Evolutionary conservation across 2,797 vertebrate genomes (phyloP).

Genomic region (Pelochelys cantorii): DNA sequence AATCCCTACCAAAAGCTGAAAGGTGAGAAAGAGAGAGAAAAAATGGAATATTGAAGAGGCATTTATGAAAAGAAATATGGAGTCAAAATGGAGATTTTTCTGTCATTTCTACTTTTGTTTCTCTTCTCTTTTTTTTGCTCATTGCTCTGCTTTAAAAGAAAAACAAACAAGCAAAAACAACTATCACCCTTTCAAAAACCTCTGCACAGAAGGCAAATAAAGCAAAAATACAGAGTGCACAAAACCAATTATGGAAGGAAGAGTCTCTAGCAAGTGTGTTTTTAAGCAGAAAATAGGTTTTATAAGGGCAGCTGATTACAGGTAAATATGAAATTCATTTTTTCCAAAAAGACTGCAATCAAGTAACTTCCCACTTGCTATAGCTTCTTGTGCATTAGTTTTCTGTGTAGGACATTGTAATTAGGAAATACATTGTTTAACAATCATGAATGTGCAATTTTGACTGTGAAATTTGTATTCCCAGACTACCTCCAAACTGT

Average conservation of each 20-base stretch:
- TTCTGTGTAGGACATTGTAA: conserved; percentile 65
- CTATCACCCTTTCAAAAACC: not conserved
- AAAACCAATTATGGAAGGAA: conserved; percentile 77
- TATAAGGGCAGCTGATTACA: conserved; percentile 82
- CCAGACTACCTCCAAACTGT: not conserved
- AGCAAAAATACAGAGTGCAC: conserved; percentile 61
- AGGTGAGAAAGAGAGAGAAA: conserved; percentile 29
- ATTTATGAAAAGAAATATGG: conserved; percentile 34
- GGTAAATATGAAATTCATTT: conserved; percentile 79
- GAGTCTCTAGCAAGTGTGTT: conserved; percentile 71
- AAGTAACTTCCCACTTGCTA: conserved; percentile 78
- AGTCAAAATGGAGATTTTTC: not conserved
- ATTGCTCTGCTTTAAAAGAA: conserved; percentile 17
- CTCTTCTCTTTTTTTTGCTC: not conserved
- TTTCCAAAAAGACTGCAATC: conserved; percentile 78
- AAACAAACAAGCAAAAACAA: conserved; percentile 29
- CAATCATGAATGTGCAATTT: conserved; percentile 76
- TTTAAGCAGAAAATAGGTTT: conserved; percentile 76
- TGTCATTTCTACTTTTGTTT: not conserved
- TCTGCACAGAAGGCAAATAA: conserved; percentile 68
- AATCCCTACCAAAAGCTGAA: conserved; percentile 95
- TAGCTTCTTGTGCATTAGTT: conserved; percentile 74
- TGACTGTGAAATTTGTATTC: conserved; percentile 66
- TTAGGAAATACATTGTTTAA: conserved; percentile 79
- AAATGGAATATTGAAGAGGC: conserved; percentile 36